These are phyloP conservation scores for Geotrypetes seraphini DNA, from an alignment of 2,797 vertebrate genomes.

Conservation along the genomic window DNA sequence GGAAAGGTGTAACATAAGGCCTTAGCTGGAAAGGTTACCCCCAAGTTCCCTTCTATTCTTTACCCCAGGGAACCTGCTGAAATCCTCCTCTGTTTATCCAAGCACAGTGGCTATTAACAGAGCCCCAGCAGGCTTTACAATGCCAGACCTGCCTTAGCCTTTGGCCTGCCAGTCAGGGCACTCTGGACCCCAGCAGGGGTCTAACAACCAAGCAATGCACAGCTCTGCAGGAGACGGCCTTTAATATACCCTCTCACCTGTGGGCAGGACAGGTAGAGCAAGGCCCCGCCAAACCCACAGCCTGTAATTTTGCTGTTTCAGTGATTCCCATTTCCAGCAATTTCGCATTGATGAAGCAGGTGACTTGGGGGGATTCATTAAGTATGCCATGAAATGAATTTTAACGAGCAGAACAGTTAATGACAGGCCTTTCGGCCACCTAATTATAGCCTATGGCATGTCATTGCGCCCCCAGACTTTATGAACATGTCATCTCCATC, in stretches of 20 bases:
- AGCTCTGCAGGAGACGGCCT: constrained; percentile 3
- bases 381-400: too few species aligned
- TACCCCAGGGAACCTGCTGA: constrained; percentile 2
- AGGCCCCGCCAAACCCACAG: constrained; percentile 21
- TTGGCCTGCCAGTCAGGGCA: constrained; percentile 61
- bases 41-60: constrained; percentile 56
- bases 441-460: too few species aligned
- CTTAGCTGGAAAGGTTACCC: too few species aligned
- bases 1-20: too few species aligned
- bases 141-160: constrained; percentile 72
- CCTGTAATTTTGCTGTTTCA: constrained; percentile 33
- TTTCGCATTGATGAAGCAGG: neutral
- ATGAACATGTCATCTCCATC: too few species aligned
- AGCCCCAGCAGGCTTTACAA: constrained; percentile 63
- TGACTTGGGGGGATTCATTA: too few species aligned
- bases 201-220: constrained; percentile 46
- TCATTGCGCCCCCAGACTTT: too few species aligned
- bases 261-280: constrained; percentile 23
- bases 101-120: constrained; percentile 60
- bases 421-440: too few species aligned
- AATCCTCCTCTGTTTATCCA: constrained; percentile 47
- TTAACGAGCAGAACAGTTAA: too few species aligned
- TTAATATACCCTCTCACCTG: constrained; percentile 18
- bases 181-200: constrained; percentile 54
- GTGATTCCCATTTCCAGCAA: neutral